Base-by-base conservation (phyloP, 2,888 invertebrate species). In the Caenorhabditis sp. region DNA sequence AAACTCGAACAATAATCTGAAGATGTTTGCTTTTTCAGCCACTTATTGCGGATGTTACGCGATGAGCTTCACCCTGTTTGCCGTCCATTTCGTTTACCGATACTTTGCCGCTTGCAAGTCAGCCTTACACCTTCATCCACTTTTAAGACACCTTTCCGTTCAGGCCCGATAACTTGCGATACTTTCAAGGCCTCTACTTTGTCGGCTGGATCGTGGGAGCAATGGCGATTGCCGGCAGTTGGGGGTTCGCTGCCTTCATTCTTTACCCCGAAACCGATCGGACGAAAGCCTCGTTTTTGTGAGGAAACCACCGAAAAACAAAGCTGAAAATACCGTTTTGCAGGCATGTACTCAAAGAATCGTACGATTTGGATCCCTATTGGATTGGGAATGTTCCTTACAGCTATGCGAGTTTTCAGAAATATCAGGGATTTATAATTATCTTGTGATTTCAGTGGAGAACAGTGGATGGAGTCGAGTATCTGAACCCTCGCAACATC, bases 21-120 rank as follows among this genome's bases (percentile, higher is more conserved):
- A 8, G 9, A 11, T 17, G 2, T 22, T 17, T 7, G 24, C 9
- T 37, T 9, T 59, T 68, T 24, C 70, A 71, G 71, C 63, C 6
- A 65, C 52, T 24, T 73, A 73, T 17, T 73, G 72, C 35, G 72
- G 63, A n/a, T 63, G 72, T 30, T 73, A 58, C 26, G 63, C 72
- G 13, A 63, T 63, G 63, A 65, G 63, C 17, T 73, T 73, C 53
- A 63, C 63, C 41, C 56, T 73, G 0, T 58, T 73, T 20, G 72
- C 72, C 1, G 58, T 73, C 9, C 72, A 73, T 17, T 73, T 73
- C 35, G 45, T 73, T 35, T 73, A 73, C 30, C 58, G 73, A 1
- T 73, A 65, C 39, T 73, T 65, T 46, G 65, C 73, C 6, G 41
- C 59, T 27, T 73, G 73, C 73, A 65, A 45, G 65, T 73, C 5